Base-by-base conservation (phyloP, 2,888 invertebrate genomes). In the Furcula furcula region DNA sequence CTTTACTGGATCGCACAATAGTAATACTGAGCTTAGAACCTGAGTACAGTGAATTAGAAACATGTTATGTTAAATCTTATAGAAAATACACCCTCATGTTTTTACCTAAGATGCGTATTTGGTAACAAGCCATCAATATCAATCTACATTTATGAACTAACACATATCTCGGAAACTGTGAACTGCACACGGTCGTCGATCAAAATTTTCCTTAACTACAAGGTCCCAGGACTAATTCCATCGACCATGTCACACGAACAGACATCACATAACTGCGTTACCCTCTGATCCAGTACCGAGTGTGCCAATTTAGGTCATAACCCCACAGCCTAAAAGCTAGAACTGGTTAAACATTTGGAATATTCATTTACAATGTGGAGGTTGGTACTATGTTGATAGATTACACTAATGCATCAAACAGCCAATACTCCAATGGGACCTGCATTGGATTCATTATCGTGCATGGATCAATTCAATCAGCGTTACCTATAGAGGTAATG, bases 201-300 rank as follows among this genome's bases (percentile, higher is more conserved):
- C 65, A 65, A 55, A 48, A 56, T 51, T 43, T 44, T 45, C 58
- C 63, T 55, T 36, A 44, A 15, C 42, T 22, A 33, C 28, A 27
- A 9, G 32, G 40, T 43, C 52, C 52, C 57, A 45, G 49, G 58
- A 54, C 65, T 65, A 70, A 72, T 72, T 69, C 55, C 38, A 39
- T 40, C 45, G 43, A 45, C 38, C 56, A 55, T 65, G 66, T 64
- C 47, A 32, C 44, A 27, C 37, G 43, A 43, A 48, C 46, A 35
- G 40, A 18, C 21, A 36, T 39, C 53, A 41, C 36, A 42, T 48
- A 48, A 47, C 34, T 23, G 35, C 36, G 51, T 40, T 56, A 52
- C 23, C 12, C 15, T n/a, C 9, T n/a, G 14, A 13, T 6, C 16
- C 4, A 25, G 35, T 34, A 23, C 4, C 3, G 2, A 1, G 9